These are phyloP conservation scores for Mustela lutreola DNA, from an alignment of 2,113 vertebrate species.

Conservation along the genomic window DNA sequence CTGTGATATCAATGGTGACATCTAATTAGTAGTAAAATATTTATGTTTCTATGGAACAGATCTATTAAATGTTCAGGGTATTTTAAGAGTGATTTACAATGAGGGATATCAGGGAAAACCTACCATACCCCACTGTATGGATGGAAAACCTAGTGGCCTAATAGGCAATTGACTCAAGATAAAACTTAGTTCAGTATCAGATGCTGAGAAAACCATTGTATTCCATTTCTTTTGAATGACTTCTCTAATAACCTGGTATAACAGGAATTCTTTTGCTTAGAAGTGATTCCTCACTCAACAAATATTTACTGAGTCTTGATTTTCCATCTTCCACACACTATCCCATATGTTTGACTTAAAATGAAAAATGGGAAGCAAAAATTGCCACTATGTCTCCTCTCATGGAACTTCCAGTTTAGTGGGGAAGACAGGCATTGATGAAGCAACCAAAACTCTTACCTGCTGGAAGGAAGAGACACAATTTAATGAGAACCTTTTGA, in stretches of 20 bases:
- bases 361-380: not conserved
- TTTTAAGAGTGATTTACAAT: not conserved
- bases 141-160: not conserved
- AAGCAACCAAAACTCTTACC: not conserved
- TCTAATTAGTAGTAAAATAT: conserved; percentile 11
- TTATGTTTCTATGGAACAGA: not conserved
- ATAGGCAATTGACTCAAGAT: not conserved
- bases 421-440: not conserved
- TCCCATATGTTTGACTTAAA: not conserved
- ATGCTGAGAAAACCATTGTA: not conserved
- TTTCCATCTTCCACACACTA: not conserved
- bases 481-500: not conserved
- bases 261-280: not conserved
- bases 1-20: not conserved
- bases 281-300: not conserved
- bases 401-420: not conserved
- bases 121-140: not conserved
- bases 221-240: not conserved
- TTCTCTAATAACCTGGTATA: not conserved
- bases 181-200: not conserved
- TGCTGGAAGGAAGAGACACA: not conserved
- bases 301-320: not conserved
- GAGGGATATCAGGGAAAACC: not conserved
- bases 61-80: not conserved
- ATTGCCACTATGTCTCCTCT: not conserved